Evolutionary conservation across 2,888 invertebrate species (phyloP), one percentile per base, ranked within the genome.

Genomic region (Athripsodes cinereus): DNA sequence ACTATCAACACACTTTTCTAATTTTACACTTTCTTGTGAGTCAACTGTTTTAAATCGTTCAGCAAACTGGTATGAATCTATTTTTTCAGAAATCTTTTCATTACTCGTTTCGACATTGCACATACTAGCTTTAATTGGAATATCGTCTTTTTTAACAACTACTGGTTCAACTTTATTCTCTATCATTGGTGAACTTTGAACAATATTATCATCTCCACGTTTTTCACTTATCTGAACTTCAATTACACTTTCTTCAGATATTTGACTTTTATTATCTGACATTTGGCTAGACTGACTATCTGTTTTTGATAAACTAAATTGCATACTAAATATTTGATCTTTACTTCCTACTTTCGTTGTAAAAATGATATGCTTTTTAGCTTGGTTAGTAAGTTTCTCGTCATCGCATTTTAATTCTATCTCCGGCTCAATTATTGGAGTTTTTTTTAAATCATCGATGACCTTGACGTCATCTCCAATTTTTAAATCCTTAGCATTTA

Each of bases 301-400:
- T 3, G 83, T 84, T 68, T 83, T 83, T 1, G 83, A 83, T 65
- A 84, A 76, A 67, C 83, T 83, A 65, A 84, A 79, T 66, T 83
- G 83, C 2, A 83, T 83, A 66, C 83, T 81, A 69, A 87, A 87
- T 49, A 87, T 78, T 70, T 85, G 86, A 66, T 87, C 86, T 67
- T 81, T 79, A 67, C 84, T 86, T 26, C 86, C 87, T 48, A 87
- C 74, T 64, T 84, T 81, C 8, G 87, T 87, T 56, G 83, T 82
- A 68, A 87, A 87, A 54, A 85, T 75, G 50, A 87, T 71, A 50
- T 84, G 75, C 16, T 73, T 68, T 31, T 72, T 72, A 59, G 74
- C 73, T 61, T 69, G 72, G 44, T 68, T 70, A 10, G 66, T 67
- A 1, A 58, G 34, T 57, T 59, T 63, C 50, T 62, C 62, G 46